Percentiles rank a stretch among this genome's conserved stretches.
Conservation (phyloP, 1,140 invertebrate species). For the Pachypeltis micranthus region DNA sequence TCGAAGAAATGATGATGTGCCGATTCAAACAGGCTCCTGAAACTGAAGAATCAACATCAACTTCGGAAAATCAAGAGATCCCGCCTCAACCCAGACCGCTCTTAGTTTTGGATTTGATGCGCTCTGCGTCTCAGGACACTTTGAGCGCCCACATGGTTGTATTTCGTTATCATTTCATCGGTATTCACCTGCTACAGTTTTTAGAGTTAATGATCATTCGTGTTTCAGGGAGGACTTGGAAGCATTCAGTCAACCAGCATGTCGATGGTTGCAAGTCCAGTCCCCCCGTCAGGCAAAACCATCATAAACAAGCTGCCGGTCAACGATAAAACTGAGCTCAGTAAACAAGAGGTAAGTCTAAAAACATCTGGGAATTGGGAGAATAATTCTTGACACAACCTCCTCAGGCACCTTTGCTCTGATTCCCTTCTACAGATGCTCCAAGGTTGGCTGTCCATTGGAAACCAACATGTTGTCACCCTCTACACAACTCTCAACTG, state of each 20-base stretch:
- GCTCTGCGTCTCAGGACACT: constrained; percentile 15
- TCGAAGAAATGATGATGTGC: constrained; percentile 17
- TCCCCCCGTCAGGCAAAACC: neutral
- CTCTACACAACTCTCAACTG: too few species aligned
- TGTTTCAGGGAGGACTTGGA: constrained; percentile 5
- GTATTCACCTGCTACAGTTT: too few species aligned
- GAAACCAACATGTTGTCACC: too few species aligned
- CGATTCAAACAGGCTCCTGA: neutral
- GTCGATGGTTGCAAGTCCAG: constrained; percentile 6
- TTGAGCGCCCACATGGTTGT: constrained; percentile 1
- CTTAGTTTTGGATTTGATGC: constrained; percentile 13
- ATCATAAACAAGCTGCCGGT: constrained; percentile 4
- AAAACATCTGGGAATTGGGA: too few species aligned
- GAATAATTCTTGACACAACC: too few species aligned
- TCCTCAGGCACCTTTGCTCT: too few species aligned
- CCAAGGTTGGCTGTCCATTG: too few species aligned
- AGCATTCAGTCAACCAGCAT: constrained; percentile 13
- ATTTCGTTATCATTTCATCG: too few species aligned
- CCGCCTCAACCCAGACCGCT: constrained; percentile 10
- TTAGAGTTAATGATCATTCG: neutral
- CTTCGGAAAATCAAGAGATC: neutral
- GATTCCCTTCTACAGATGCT: too few species aligned
- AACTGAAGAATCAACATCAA: neutral
- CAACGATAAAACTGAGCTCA: neutral
- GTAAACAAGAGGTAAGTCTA: neutral